Evolutionary conservation across 1,140 invertebrate species (phyloP).

Genomic region (Cotesia typhae): DNA sequence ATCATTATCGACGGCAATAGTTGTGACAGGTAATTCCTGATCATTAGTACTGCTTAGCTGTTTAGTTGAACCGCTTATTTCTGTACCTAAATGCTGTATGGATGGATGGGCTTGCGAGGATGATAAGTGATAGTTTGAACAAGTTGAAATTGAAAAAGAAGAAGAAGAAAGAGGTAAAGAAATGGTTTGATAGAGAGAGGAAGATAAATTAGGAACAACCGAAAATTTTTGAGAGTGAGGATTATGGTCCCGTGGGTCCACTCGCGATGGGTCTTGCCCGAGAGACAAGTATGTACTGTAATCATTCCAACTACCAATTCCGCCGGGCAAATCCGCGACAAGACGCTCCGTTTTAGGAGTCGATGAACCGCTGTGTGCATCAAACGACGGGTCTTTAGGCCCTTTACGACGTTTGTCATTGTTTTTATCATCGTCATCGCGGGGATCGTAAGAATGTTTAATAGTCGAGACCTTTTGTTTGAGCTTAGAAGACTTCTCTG

Average conservation of each 20-base stretch:
- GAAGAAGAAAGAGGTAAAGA: conserved; percentile 6
- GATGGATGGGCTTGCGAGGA: conserved; percentile 40
- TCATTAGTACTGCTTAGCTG: conserved; percentile 41
- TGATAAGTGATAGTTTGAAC: conserved; percentile 4
- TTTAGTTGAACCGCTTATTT: conserved; percentile 48
- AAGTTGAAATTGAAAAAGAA: conserved; percentile 21
- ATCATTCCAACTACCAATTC: conserved; percentile 83
- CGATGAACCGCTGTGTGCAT: conserved; percentile 33
- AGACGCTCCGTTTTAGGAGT: conserved; percentile 72
- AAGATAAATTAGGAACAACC: not conserved
- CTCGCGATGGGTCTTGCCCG: conserved; percentile 54
- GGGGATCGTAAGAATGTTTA: conserved; percentile 56
- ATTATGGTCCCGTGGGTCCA: conserved; percentile 38
- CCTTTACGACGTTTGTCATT: conserved; percentile 66
- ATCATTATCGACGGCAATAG: conserved; percentile 47
- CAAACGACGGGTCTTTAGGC: conserved; percentile 33
- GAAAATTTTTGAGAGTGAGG: conserved; percentile 34
- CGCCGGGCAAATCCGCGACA: conserved; percentile 78
- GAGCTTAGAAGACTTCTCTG: conserved; percentile 60
- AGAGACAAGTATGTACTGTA: conserved; percentile 80
- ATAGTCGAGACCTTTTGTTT: conserved; percentile 36
- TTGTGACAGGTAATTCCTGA: conserved; percentile 49
- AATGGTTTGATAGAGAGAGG: not conserved
- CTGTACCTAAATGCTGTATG: conserved; percentile 59
- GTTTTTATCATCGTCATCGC: conserved; percentile 69